Conservation (phyloP, 64 coral and sea anemone species). For the Anthopleura sola region DNA sequence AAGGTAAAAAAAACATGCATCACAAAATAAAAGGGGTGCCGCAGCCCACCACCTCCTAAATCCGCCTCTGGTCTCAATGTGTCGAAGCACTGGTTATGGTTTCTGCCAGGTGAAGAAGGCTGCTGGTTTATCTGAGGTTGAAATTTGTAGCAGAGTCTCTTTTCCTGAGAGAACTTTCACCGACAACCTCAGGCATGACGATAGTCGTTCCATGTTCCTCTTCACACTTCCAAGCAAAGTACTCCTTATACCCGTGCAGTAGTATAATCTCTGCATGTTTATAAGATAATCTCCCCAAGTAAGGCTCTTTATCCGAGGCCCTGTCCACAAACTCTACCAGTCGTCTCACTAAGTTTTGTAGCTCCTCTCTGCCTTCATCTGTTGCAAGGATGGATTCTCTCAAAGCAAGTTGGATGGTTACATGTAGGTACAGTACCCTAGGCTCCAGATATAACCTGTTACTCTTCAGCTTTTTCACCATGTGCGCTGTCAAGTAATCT, state of each 20-base stretch:
- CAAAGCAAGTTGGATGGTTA: constrained; percentile 33
- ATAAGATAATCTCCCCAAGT: constrained; percentile 40
- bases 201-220: not conserved
- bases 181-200: not conserved
- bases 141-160: not conserved
- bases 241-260: constrained; percentile 16
- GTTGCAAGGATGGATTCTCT: too few species aligned
- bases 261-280: constrained; percentile 29
- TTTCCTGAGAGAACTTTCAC: not conserved
- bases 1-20: too few species aligned
- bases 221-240: not conserved
- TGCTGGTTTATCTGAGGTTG: not conserved
- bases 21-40: too few species aligned
- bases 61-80: too few species aligned
- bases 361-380: not conserved
- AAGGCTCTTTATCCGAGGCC: constrained; percentile 36
- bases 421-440: constrained; percentile 6
- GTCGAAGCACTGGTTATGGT: too few species aligned
- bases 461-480: constrained; percentile 25
- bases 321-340: constrained; percentile 3
- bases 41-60: too few species aligned
- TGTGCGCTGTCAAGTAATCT: not conserved
- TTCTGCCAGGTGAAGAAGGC: too few species aligned
- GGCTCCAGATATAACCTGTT: constrained; percentile 36
- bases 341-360: constrained; percentile 1